These are phyloP conservation scores for Cyclophora punctaria DNA, from an alignment of 2,888 invertebrate species.

Conservation along the genomic window DNA sequence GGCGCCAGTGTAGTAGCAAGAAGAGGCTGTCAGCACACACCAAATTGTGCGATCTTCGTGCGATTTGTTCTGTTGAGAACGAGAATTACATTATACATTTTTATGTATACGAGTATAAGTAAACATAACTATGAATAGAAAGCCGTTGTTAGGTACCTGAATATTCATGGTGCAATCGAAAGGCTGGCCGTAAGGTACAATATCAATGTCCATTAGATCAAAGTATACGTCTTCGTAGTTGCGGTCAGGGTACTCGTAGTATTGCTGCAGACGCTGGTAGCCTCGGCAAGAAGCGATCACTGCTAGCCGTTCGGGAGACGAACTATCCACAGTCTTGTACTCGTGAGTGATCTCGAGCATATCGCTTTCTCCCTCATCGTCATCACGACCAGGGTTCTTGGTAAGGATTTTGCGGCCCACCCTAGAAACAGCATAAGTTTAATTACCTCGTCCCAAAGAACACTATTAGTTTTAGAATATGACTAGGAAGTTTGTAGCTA, in stretches of 20 bases:
- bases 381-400: constrained; percentile 76
- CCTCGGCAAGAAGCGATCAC: constrained; percentile 81
- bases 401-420: constrained; percentile 81
- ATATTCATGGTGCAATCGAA: constrained; percentile 80
- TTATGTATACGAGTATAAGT: too few species aligned
- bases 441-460: background rate
- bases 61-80: constrained; percentile 71
- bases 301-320: constrained; percentile 78
- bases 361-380: constrained; percentile 78
- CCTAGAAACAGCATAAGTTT: constrained; percentile 42
- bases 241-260: constrained; percentile 76
- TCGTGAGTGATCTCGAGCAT: constrained; percentile 78
- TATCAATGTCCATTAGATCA: constrained; percentile 79
- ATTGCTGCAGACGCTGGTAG: constrained; percentile 75
- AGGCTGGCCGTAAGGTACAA: constrained; percentile 78
- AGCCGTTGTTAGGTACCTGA: constrained; percentile 46
- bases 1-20: constrained; percentile 82
- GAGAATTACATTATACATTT: background rate
- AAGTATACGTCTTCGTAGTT: constrained; percentile 78
- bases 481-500: background rate
- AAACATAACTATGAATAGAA: background rate
- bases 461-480: background rate
- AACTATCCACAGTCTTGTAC: constrained; percentile 79
- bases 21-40: constrained; percentile 77
- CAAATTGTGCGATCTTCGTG: constrained; percentile 77